Evolutionary conservation across 2,888 invertebrate species (phyloP), one percentile per base, ranked within the genome.

Genomic region (Agriopis leucophaearia): DNA sequence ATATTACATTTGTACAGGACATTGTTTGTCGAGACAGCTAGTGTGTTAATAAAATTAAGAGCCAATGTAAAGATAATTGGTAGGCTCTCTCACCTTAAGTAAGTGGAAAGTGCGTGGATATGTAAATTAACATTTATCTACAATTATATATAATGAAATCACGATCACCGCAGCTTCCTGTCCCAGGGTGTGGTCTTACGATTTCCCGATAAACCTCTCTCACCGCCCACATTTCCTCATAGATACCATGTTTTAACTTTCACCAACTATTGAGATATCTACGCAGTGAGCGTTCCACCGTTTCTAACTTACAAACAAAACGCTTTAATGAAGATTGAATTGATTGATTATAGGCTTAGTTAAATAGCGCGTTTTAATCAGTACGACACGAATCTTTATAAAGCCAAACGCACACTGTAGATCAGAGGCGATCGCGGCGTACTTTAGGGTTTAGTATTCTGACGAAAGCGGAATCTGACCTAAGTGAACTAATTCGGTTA

Each of bases 191-290:
- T 38, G 35, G 56, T 15, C 16, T 12, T 35, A 55, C 13, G 38
- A 15, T 16, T 57, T 62, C 61, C 61, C 52, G 61, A 27, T 62
- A 62, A 60, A 66, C 55, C 55, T 48, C 60, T 50, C 42, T 35
- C 16, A 45, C 56, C 36, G 55, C 65, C n/a, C n/a, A 38, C 3
- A 36, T 56, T 61, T 66, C 55, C 60, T 59, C 27, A 44, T 42
- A 16, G 51, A 45, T 9, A 16, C 36, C n/a, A 35, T 15, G 48
- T 35, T 66, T 27, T 51, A 56, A 56, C 60, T 61, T 66, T 66
- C 56, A 56, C 66, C 16, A 35, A 38, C 13, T 18, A 45, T 58
- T 12, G 36, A 58, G 58, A 18, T 42, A 42, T 45, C 42, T 40
- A 36, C 15, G 15, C 5, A 54, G 18, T 36, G 9, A 52, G n/a